Percentiles rank a stretch among this genome's conserved stretches.
Evolutionary conservation across 2,113 vertebrate species (phyloP).

Genomic region (Plestiodon gilberti): DNA sequence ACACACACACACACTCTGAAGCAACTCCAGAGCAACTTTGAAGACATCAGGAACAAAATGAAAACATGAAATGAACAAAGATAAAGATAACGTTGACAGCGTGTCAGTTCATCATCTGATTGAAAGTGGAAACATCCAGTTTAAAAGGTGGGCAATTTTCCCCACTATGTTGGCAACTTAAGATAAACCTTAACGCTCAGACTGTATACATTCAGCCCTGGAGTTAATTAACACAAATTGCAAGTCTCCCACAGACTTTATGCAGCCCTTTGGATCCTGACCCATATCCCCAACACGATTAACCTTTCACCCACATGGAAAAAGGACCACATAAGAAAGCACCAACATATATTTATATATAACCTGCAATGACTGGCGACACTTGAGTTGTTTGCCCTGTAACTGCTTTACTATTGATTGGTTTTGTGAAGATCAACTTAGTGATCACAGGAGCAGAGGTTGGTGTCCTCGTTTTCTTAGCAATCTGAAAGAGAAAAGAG

Average conservation of each 20-base stretch:
- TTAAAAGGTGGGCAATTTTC: background rate
- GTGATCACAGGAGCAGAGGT: constrained; percentile 92
- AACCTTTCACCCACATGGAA: constrained; percentile 20
- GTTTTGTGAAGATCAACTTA: constrained; percentile 96
- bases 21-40: background rate
- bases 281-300: background rate
- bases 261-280: background rate
- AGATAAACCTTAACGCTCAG: background rate
- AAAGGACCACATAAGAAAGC: constrained; percentile 53
- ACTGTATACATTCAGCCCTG: background rate
- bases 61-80: background rate
- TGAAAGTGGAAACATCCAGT: background rate
- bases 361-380: constrained; percentile 89
- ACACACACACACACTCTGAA: background rate
- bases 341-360: constrained; percentile 61
- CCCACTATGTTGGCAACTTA: background rate
- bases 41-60: background rate
- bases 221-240: background rate
- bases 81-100: background rate
- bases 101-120: background rate
- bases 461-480: constrained; percentile 92
- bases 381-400: constrained; percentile 88
- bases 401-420: constrained; percentile 94
- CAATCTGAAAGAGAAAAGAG: constrained; percentile 80
- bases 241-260: background rate